Evolutionary conservation across 2,797 vertebrate genomes (phyloP).

Genomic region (Australoheros facetus): DNA sequence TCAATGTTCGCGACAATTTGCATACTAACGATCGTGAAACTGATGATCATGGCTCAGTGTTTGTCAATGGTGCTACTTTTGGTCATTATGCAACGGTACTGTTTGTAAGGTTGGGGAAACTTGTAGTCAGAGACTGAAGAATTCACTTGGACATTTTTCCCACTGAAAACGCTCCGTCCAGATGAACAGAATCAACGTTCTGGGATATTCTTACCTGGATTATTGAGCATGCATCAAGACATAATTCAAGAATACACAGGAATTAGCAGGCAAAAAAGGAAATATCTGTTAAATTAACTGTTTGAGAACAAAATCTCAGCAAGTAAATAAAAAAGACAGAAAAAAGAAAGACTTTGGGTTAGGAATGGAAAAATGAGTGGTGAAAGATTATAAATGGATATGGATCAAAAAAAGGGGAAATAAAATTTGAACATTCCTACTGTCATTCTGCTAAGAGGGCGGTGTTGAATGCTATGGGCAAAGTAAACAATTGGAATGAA

Average conservation of each 20-base stretch:
- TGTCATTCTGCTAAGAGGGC: constrained; percentile 3
- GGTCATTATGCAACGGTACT: neutral
- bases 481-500: constrained; percentile 7
- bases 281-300: neutral
- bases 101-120: neutral
- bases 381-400: neutral
- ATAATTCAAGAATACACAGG: neutral
- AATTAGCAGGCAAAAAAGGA: neutral
- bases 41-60: neutral
- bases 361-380: neutral
- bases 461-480: constrained; percentile 10
- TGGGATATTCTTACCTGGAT: neutral
- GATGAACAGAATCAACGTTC: neutral
- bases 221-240: neutral
- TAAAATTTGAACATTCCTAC: neutral
- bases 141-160: neutral
- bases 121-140: neutral
- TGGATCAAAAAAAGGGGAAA: neutral
- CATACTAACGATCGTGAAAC: neutral
- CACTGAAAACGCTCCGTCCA: neutral
- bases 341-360: neutral
- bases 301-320: neutral
- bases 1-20: neutral
- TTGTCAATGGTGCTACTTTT: neutral
- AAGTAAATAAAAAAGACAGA: neutral